A percentile compares a stretch with the other conserved stretches of the same genome.
Evolutionary conservation across 2,888 invertebrate genomes (phyloP).

Genomic region (Scrobipalpa costella): DNA sequence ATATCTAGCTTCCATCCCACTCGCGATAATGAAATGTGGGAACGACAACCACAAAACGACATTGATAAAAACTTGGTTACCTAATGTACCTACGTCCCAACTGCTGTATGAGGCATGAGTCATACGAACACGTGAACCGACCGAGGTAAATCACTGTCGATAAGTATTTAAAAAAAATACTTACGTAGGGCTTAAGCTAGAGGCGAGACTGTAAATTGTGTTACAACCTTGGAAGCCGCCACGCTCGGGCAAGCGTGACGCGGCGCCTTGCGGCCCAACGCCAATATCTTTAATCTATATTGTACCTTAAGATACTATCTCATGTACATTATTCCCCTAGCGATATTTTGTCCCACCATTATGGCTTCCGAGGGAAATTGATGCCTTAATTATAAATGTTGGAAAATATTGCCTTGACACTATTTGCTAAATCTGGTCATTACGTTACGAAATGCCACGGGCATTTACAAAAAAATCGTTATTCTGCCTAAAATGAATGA

Average conservation of each 20-base stretch:
- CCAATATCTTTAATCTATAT: slow-evolving; percentile 67
- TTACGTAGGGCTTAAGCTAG: slow-evolving; percentile 55
- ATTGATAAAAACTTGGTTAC: slow-evolving; percentile 29
- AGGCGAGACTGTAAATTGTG: slow-evolving; percentile 60
- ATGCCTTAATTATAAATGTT: slow-evolving; percentile 22
- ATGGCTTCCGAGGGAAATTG: slow-evolving; percentile 18
- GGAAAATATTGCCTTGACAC: neutral
- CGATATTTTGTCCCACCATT: slow-evolving; percentile 26
- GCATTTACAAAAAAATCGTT: neutral
- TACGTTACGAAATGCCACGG: neutral
- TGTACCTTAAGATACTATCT: slow-evolving; percentile 46
- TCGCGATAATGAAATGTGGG: slow-evolving; percentile 17
- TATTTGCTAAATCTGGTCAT: neutral
- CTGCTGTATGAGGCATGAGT: slow-evolving; percentile 25
- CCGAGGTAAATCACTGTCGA: slow-evolving; percentile 40
- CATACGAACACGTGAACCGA: slow-evolving; percentile 33
- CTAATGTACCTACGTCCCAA: slow-evolving; percentile 4
- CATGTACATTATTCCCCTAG: slow-evolving; percentile 37
- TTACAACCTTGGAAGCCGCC: slow-evolving; percentile 72
- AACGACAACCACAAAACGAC: slow-evolving; percentile 15
- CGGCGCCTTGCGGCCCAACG: slow-evolving; percentile 52
- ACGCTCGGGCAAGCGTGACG: slow-evolving; percentile 72
- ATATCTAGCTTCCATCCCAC: slow-evolving; percentile 15
- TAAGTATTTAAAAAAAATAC: slow-evolving; percentile 48
- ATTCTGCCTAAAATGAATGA: neutral